phyloP scores from a whole-genome alignment of 2,888 invertebrate species.

The Megamerina dolium region DNA sequence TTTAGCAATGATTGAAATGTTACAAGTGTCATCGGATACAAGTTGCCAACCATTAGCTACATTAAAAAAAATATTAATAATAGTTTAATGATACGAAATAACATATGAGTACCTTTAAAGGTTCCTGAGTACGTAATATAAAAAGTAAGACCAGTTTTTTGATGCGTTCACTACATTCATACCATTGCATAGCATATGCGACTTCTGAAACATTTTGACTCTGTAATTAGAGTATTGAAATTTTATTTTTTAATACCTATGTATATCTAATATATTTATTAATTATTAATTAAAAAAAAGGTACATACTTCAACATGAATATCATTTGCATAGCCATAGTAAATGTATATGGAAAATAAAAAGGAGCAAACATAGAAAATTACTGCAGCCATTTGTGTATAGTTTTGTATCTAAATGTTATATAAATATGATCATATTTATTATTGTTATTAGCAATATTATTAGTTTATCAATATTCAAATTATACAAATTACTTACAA shows the following conservation, averaged over 20 bases:
- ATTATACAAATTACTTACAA: too few relatives aligned
- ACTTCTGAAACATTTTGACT: slow-evolving; percentile 34
- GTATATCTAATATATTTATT: too few relatives aligned
- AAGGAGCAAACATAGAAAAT: slow-evolving; percentile 39
- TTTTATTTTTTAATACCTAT: too few relatives aligned
- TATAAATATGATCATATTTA: too few relatives aligned
- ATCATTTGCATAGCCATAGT: slow-evolving; percentile 44
- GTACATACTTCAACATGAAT: slow-evolving; percentile 34
- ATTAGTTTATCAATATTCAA: too few relatives aligned
- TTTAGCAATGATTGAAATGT: slow-evolving; percentile 42
- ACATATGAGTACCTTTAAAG: slow-evolving; percentile 38
- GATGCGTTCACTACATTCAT: slow-evolving; percentile 29
- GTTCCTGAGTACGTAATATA: slow-evolving; percentile 35
- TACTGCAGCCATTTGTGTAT: slow-evolving; percentile 27
- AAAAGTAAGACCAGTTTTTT: slow-evolving; percentile 36
- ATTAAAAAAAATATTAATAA: too few relatives aligned
- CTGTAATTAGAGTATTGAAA: too few relatives aligned
- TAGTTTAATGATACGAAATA: too few relatives aligned
- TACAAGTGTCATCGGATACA: slow-evolving; percentile 36
- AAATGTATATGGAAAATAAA: slow-evolving; percentile 41
- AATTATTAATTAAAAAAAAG: slow-evolving; percentile 9
- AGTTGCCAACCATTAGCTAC: slow-evolving; percentile 33
- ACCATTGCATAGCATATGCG: slow-evolving; percentile 42
- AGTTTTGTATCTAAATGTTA: neutral
- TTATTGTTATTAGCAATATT: too few relatives aligned